Conservation (phyloP, 2,113 vertebrate species). For the Cyphomyrus plagiostoma region DNA sequence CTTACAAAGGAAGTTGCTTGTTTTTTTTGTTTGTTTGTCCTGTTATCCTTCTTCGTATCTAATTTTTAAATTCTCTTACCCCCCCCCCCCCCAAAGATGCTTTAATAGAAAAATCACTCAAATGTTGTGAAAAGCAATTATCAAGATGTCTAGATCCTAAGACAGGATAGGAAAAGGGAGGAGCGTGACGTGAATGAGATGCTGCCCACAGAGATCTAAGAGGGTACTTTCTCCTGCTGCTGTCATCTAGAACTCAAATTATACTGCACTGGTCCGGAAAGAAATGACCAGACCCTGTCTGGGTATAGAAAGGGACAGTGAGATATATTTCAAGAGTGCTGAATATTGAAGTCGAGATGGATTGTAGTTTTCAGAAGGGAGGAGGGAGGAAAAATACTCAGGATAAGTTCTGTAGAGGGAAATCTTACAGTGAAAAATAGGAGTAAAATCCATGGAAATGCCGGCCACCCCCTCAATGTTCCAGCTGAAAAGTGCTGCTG, state of each 20-base stretch:
- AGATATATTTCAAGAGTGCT: background rate
- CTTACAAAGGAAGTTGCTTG: background rate
- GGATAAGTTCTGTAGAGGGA: background rate
- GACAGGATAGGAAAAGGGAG: background rate
- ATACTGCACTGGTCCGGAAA: background rate
- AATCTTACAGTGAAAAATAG: background rate
- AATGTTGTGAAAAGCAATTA: conserved; percentile 9
- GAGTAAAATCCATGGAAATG: background rate
- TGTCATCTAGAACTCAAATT: background rate
- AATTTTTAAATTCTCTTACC: background rate
- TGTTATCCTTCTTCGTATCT: background rate
- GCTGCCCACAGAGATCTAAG: background rate
- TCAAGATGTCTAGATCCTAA: background rate
- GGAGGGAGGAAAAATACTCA: background rate
- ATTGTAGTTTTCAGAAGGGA: background rate
- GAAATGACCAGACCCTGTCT: background rate
- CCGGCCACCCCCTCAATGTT: background rate
- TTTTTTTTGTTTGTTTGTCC: background rate
- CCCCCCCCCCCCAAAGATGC: background rate
- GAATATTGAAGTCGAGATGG: background rate
- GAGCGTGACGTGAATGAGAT: background rate
- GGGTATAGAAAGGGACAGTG: background rate
- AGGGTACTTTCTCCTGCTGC: background rate
- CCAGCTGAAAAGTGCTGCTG: background rate
- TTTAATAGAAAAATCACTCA: background rate